Base-by-base conservation (phyloP, 2,113 vertebrate genomes). In the Chionodraco myersi region DNA sequence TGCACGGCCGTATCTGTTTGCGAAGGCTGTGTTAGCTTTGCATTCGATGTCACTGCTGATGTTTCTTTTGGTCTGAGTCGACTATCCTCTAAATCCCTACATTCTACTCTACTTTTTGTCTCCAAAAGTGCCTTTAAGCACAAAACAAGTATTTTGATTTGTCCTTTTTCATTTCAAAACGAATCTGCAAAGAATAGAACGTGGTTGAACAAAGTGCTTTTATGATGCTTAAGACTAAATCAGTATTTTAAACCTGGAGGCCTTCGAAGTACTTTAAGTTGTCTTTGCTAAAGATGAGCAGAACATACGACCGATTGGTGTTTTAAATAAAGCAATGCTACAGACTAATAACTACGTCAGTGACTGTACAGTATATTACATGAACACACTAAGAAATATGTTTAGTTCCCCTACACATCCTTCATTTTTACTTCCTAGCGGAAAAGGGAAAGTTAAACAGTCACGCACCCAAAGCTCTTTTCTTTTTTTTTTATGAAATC, bases 111-210 rank as follows among this genome's bases (percentile, higher is more conserved):
- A 21, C 75, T 77, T 72, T 80, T 63, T 89, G 63, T 89, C 85
- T 91, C 78, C 84, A 86, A 80, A 93, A 93, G 94, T 94, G 94
- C 93, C 94, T 94, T 94, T 81, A 91, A 82, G 91, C 88, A 92
- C 92, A 91, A 92, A 85, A 87, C 49, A 71, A 83, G 34, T 57
- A 83, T 75, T 77, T 74, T 67, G 2, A 67, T 84, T 70, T 73
- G 10, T 77, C 74, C 75, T 84, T 74, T 72, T 77, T 68, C 0
- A 72, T 84, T 80, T 80, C 0, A 18, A 87, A 87, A 91, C 79
- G 3, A 69, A 89, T 75, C 86, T 90, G 84, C 84, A 92, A 90
- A 91, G 58, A 80, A 52, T 84, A 80, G 12, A 77, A 80, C 67
- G 81, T 57, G 74, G 58, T 83, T 86, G 45, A 80, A 80, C 74